These are phyloP conservation scores for Carabus problematicus DNA, from an alignment of 2,888 invertebrate genomes.

Conservation along the genomic window DNA sequence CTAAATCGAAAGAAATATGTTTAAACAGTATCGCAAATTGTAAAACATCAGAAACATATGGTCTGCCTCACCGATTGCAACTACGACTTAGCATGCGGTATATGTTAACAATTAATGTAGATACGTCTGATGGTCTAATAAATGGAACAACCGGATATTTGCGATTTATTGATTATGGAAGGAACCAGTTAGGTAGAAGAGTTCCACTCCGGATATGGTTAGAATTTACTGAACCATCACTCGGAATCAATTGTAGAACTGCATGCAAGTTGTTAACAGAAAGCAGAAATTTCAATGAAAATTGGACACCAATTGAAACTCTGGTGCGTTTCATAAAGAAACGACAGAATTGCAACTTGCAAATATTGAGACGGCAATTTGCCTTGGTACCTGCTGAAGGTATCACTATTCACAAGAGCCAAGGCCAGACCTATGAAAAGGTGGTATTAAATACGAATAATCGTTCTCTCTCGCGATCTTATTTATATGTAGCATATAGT, in stretches of 20 bases:
- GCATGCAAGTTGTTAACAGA: not conserved
- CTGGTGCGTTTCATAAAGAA: slow-evolving; percentile 12
- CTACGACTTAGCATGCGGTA: slow-evolving; percentile 48
- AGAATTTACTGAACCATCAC: slow-evolving; percentile 19
- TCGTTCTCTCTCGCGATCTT: not conserved
- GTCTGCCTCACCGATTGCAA: slow-evolving; percentile 38
- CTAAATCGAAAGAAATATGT: not conserved
- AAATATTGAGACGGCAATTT: slow-evolving; percentile 42
- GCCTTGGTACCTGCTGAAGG: slow-evolving; percentile 45
- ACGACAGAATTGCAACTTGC: slow-evolving; percentile 20
- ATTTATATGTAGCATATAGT: not conserved
- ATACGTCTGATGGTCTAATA: slow-evolving; percentile 47
- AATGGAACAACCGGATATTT: slow-evolving; percentile 47
- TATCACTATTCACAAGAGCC: slow-evolving; percentile 46
- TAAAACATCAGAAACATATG: slow-evolving; percentile 27
- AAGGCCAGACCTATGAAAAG: slow-evolving; percentile 43
- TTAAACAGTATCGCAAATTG: not conserved
- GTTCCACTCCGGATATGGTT: slow-evolving; percentile 30
- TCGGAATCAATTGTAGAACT: slow-evolving; percentile 15
- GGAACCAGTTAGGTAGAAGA: not conserved
- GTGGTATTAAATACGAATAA: not conserved
- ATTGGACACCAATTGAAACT: slow-evolving; percentile 7
- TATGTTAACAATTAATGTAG: slow-evolving; percentile 46
- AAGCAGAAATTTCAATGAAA: not conserved
- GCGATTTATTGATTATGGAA: slow-evolving; percentile 9